A percentile compares a stretch with the other conserved stretches of the same genome.
These are phyloP conservation scores for Sander lucioperca DNA, from an alignment of 2,113 vertebrate species.

Conservation along the genomic window DNA sequence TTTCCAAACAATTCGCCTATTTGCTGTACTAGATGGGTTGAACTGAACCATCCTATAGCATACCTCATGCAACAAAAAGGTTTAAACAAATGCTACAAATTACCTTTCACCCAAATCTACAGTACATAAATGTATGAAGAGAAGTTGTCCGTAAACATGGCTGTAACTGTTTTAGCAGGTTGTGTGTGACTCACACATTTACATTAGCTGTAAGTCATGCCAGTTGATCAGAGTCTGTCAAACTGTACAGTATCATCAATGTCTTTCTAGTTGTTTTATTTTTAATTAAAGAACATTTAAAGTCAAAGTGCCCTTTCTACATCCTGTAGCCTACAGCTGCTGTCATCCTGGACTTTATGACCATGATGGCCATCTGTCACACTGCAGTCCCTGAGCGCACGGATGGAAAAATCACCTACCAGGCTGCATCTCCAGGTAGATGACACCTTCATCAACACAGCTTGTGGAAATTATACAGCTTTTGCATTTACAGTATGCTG, in stretches of 20 bases:
- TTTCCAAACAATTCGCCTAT: background rate
- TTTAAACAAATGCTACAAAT: too few relatives aligned
- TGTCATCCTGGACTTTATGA: slow-evolving; percentile 97
- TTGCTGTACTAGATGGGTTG: background rate
- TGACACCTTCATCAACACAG: slow-evolving; percentile 7
- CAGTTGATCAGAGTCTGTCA: background rate
- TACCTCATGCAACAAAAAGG: background rate
- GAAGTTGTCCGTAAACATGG: background rate
- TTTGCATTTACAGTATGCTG: background rate
- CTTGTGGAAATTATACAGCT: background rate
- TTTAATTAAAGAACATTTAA: slow-evolving; percentile 45
- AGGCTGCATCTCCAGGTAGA: slow-evolving; percentile 97
- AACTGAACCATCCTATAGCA: background rate
- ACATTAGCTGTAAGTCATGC: background rate
- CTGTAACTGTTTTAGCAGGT: background rate
- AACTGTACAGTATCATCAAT: background rate
- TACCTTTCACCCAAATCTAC: background rate
- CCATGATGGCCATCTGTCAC: slow-evolving; percentile 99
- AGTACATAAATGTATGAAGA: background rate
- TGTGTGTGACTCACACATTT: background rate
- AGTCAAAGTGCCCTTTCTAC: slow-evolving; percentile 44
- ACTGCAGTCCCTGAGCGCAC: slow-evolving; percentile 94
- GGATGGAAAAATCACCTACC: slow-evolving; percentile 92
- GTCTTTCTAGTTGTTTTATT: slow-evolving; percentile 32
- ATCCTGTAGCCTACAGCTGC: slow-evolving; percentile 91